Base-by-base conservation (phyloP, 2,888 invertebrate species). In the Trichogramma dendrolimi region DNA sequence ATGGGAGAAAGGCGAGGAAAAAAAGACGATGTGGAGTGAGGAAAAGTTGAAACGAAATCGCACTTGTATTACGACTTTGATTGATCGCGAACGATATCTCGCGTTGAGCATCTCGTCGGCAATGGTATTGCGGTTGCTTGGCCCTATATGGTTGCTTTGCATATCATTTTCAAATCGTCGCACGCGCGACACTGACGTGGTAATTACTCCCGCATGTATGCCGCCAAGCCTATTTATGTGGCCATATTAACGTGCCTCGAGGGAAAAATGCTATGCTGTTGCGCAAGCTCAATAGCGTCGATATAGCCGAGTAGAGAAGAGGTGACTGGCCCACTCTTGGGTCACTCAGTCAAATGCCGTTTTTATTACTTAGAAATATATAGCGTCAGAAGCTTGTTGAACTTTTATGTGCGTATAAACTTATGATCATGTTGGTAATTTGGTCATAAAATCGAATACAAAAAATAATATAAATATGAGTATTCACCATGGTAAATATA, bases 261-360 rank as follows among this genome's bases (percentile, higher is more conserved):
- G 27, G 27, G 27, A 27, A 27, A 27, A 27, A 27, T 27, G 27
- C 27, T 27, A 27, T 27, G 27, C 27, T 27, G 27, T 27, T 27
- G 27, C 27, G 27, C 27, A 27, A 27, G 27, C 27, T 27, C 27
- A 27, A 27, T 27, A 27, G 27, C 27, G 27, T 27, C 27, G 27
- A 27, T 27, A 27, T 27, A 27, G 27, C 27, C 27, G 27, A 27
- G 65, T 67, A 55, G 55, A 14, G 55, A 60, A 60, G 67, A 67
- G 68, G 69, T 67, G 66, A 65, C 64, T 70, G 68, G 66, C 67
- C 68, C 64, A 68, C 64, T 66, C 61, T 61, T 61, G 58, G 14
- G 38, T 47, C 27, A 49, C 40, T 11, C 47, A 43, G n/a, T 8
- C 10, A 46, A n/a, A n/a, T 46, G 46, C 46, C n/a, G 8, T 46